phyloP scores from a whole-genome alignment of 2,888 invertebrate species.

The Pyrrhosoma nymphula region DNA sequence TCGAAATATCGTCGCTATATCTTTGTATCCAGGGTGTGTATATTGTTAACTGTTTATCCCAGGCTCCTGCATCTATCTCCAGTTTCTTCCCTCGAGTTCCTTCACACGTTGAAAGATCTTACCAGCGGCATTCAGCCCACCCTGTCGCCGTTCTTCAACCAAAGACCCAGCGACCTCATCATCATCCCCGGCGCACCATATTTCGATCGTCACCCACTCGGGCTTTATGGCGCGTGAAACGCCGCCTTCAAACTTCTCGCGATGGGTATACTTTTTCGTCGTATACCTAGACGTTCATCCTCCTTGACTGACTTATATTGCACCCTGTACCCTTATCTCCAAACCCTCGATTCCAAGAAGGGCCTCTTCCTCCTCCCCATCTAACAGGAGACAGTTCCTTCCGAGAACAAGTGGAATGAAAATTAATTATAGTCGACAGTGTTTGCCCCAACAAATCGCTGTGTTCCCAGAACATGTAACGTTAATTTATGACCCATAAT shows the following conservation, averaged over 20 bases:
- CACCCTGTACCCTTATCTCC: background rate
- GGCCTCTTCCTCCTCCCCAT: background rate
- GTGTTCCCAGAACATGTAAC: background rate
- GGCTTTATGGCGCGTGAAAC: constrained; percentile 16
- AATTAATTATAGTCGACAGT: background rate
- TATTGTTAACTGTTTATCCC: too few relatives aligned
- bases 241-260: background rate
- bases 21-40: too few relatives aligned
- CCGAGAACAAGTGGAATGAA: background rate
- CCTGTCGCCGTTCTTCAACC: background rate
- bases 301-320: background rate
- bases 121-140: too few relatives aligned
- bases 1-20: too few relatives aligned
- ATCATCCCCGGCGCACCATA: background rate
- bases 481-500: background rate
- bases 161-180: background rate
- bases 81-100: background rate
- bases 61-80: background rate
- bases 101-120: background rate
- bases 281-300: background rate
- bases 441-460: background rate
- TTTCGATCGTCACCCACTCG: constrained; percentile 31
- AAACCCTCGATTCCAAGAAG: background rate
- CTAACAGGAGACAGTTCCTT: background rate
- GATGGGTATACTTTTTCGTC: background rate